Evolutionary conservation across 2,113 vertebrate species (phyloP), one percentile per base, ranked within the genome.

Genomic region (Chloebia gouldiae): DNA sequence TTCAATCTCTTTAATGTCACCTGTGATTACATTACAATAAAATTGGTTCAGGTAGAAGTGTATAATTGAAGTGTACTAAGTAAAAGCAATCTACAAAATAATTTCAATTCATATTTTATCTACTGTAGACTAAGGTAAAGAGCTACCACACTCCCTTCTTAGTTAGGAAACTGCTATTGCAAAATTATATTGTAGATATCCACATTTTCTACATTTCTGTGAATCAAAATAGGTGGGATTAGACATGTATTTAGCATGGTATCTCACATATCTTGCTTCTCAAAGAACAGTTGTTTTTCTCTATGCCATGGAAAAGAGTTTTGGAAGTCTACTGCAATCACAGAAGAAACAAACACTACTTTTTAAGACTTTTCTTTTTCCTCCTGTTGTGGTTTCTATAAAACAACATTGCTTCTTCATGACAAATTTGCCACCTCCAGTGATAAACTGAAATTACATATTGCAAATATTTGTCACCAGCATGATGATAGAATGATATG

Each of bases 161-260:
- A 65, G 22, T 49, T 24, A 47, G 23, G 14, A 70, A 69, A 73
- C 23, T 23, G 13, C 35, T 59, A 39, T 6, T 63, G 16, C 19
- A 45, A 44, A 50, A 22, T 33, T 47, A 20, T 7, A 64, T 10
- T 59, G 21, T 6, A 60, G 6, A 54, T 51, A 37, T 78, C n/a
- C 6, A 2, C 47, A 49, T 50, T 63, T 73, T 72, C 47, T 63
- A 49, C 6, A 56, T 59, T 88, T 65, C 22, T 49, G 6, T 31
- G 21, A 69, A 79, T 31, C 8, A 66, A n/a, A 94, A 50, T 4
- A 66, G 33, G 27, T 66, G 27, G 57, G 51, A 92, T 40, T 37
- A 69, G 73, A 78, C 9, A 60, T 0, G 0, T 24, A 59, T 9
- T 33, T 44, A 44, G 5, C 22, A 72, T 4, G 13, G 18, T 17